Conservation (phyloP, 2,797 vertebrate genomes). For the Anguilla anguilla region DNA sequence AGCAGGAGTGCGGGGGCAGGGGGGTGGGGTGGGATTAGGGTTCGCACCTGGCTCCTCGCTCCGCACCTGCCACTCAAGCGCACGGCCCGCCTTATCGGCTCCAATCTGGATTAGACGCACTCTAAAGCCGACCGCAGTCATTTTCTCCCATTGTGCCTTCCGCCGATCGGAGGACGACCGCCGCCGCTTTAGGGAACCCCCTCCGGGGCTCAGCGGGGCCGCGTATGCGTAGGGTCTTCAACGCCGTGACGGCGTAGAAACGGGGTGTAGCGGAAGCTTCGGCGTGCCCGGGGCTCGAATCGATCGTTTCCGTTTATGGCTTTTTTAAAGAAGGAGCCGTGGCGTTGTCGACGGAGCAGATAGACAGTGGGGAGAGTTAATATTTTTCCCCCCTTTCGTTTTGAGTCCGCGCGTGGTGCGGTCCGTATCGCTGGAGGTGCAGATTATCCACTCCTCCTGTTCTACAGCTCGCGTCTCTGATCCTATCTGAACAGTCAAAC, state of each 20-base stretch:
- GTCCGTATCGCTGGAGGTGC: not conserved
- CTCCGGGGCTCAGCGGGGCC: too few species aligned
- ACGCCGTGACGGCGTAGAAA: not conserved
- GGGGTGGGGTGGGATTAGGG: not conserved
- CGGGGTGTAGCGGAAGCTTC: not conserved
- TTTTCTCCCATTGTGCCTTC: not conserved
- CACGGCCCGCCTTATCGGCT: too few species aligned
- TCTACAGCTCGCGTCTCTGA: not conserved
- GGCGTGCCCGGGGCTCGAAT: not conserved
- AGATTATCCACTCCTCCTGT: slow-evolving; percentile 5
- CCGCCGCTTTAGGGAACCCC: not conserved
- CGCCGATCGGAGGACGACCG: not conserved
- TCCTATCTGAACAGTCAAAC: not conserved
- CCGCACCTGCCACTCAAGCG: not conserved
- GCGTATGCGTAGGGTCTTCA: not conserved
- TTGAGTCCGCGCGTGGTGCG: not conserved
- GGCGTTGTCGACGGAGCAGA: not conserved
- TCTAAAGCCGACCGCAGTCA: not conserved
- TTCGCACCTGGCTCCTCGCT: not conserved
- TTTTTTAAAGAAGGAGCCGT: not conserved
- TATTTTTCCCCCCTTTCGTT: not conserved
- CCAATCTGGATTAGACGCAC: not conserved
- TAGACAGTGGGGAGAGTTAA: not conserved
- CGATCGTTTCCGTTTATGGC: not conserved
- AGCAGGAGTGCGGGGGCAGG: too few species aligned